These are phyloP conservation scores for Melitaea athalia DNA, from an alignment of 2,888 invertebrate genomes.

Conservation along the genomic window DNA sequence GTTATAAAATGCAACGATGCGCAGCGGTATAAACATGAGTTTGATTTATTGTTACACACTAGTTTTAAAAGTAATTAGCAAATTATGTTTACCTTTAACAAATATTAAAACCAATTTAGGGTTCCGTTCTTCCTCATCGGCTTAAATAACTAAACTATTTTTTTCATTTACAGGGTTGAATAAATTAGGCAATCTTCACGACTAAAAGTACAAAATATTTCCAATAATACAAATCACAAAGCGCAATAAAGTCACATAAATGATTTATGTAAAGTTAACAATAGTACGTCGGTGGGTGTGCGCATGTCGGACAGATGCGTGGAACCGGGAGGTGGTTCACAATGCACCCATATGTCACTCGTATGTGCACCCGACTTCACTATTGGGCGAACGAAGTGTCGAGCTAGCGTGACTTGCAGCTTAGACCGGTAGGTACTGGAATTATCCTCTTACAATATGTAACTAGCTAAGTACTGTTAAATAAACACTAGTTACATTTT, in stretches of 20 bases:
- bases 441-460: neutral
- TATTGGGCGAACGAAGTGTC: conserved; percentile 66
- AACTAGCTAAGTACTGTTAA: too few relatives aligned
- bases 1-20: conserved; percentile 52
- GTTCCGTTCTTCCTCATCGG: too few relatives aligned
- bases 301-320: conserved; percentile 71
- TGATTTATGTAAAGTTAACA: conserved; percentile 53
- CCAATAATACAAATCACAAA: conserved; percentile 20
- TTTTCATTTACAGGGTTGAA: too few relatives aligned
- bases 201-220: neutral
- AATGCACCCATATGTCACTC: conserved; percentile 71
- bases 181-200: neutral
- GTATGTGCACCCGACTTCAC: conserved; percentile 45
- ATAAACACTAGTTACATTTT: too few relatives aligned
- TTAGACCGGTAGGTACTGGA: conserved; percentile 24
- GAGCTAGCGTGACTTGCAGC: conserved; percentile 62
- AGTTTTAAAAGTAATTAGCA: conserved; percentile 51
- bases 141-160: too few relatives aligned
- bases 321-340: conserved; percentile 61
- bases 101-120: too few relatives aligned
- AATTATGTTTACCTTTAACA: neutral
- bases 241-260: conserved; percentile 28
- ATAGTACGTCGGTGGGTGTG: conserved; percentile 65
- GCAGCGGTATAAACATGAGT: conserved; percentile 59
- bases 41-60: conserved; percentile 51